A percentile compares a stretch with the other conserved stretches of the same genome.
Conservation (phyloP, 1,140 invertebrate species). For the Akabosia matsudoensis region DNA sequence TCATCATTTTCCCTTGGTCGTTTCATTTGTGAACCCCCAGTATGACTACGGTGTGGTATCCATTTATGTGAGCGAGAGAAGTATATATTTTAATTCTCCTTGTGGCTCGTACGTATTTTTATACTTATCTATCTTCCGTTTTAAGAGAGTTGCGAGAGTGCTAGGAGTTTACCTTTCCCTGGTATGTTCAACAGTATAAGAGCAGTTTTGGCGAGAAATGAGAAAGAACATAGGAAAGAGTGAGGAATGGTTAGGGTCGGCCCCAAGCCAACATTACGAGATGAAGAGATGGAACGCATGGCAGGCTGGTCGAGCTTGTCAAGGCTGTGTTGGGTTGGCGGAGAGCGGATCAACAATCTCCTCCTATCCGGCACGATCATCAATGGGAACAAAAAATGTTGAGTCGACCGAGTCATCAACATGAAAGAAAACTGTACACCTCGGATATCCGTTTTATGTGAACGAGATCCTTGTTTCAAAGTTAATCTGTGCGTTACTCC, state of each 20-base stretch:
- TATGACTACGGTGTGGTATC: too few species aligned
- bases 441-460: neutral
- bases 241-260: constrained; percentile 33
- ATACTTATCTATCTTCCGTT: too few species aligned
- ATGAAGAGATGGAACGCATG: constrained; percentile 41
- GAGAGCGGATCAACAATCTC: constrained; percentile 45
- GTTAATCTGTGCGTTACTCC: neutral
- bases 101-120: too few species aligned
- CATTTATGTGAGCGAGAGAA: too few species aligned
- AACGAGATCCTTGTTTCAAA: neutral
- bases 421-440: constrained; percentile 45
- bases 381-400: constrained; percentile 47
- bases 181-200: too few species aligned
- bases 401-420: neutral
- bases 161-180: too few species aligned
- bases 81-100: too few species aligned
- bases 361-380: constrained; percentile 46
- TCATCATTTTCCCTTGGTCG: too few species aligned
- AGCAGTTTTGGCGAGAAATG: too few species aligned
- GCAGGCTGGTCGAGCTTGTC: constrained; percentile 32
- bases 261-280: constrained; percentile 27
- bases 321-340: constrained; percentile 42
- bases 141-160: too few species aligned
- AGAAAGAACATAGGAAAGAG: neutral
- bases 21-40: too few species aligned